Evolutionary conservation across 1,140 invertebrate genomes (phyloP), one percentile per base, ranked within the genome.

Genomic region (Ips typographus): DNA sequence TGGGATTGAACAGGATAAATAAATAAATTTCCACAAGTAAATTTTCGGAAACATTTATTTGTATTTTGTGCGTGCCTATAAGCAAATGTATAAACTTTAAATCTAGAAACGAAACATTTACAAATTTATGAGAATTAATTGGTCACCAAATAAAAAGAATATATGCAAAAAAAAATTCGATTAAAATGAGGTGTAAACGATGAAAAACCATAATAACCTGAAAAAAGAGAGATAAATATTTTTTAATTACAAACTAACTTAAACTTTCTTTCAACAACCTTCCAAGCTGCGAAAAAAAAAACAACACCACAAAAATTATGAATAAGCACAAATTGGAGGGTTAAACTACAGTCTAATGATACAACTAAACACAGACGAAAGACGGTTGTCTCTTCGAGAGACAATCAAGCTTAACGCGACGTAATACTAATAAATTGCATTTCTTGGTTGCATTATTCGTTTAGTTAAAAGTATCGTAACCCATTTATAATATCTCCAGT

Each of bases 341-440:
- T 49, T 22, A 49, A 6, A 49, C 44, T 49, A 49, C 6, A 49
- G 44, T 49, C 22, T 49, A 49, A 49, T 49, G 3, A 49, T 49
- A 49, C 7, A 49, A 49, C 6, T 49, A 49, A 49, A 49, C 22
- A 6, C 22, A 49, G 22, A 22, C 22, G 22, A 22, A 22, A 22
- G 22, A 22, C 22, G 43, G 44, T 49, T 49, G 22, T 3, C 7
- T 49, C 22, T 49, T 8, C 7, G 44, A 49, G 6, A 49, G 44
- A 49, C 1, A 49, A 49, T 8, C 7, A 49, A 8, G 44, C 44
- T 49, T 22, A 22, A 49, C 22, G 44, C 44, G 6, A 49, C 44
- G 44, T 49, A 49, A 49, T 49, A 49, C 44, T 49, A 61, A 22
- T 61, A 37, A 47, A 61, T 38, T 59, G 57, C 38, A 61, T 47